Conservation (phyloP, 1,140 invertebrate species). For the Daktulosphaira vitifoliae region DNA sequence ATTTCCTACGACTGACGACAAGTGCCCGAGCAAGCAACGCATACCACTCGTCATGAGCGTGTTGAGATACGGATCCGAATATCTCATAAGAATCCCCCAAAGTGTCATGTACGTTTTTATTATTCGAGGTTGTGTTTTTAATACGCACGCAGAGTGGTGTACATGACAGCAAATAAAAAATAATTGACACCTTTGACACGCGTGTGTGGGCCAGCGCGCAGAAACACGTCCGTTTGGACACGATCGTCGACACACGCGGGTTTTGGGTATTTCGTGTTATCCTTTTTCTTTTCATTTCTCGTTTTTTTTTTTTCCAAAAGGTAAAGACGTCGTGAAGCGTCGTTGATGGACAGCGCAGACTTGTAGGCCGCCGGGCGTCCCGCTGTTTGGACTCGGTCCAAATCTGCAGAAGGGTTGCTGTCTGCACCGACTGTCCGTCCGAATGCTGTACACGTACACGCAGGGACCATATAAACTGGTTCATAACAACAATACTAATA, state of each 20-base stretch:
- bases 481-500: too few species aligned
- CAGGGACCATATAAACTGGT: neutral
- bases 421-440: too few species aligned
- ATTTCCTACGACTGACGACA: too few species aligned
- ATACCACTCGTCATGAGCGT: too few species aligned
- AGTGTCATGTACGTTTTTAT: neutral
- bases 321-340: too few species aligned
- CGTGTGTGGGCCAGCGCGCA: constrained; percentile 5
- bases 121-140: too few species aligned
- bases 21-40: too few species aligned
- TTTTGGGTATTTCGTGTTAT: neutral
- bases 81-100: too few species aligned
- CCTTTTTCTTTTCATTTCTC: neutral
- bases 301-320: too few species aligned
- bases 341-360: neutral
- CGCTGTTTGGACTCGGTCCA: neutral
- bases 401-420: constrained; percentile 20
- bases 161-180: neutral
- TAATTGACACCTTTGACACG: neutral
- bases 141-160: too few species aligned
- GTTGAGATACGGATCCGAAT: too few species aligned
- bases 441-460: too few species aligned
- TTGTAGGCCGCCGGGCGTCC: neutral
- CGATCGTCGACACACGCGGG: neutral
- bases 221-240: neutral